Evolutionary conservation across 2,113 vertebrate species (phyloP), one percentile per base, ranked within the genome.

Genomic region (Silurus asotus): DNA sequence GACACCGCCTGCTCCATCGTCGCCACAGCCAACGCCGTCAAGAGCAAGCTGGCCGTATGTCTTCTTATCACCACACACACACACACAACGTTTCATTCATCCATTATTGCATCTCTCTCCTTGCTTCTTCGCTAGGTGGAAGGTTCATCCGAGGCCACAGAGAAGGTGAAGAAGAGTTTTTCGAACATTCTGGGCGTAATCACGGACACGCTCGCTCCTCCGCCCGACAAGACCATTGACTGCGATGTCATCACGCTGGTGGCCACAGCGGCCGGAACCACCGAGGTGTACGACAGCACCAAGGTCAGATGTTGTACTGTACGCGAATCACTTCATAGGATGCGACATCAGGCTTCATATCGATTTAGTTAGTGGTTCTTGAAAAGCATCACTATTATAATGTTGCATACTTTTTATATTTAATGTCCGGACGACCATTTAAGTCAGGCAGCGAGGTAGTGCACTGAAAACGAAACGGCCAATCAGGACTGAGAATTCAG

Each of bases 1-100:
- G 98, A 99, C 94, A 99, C 98, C 0, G 94, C 98, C n/a, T 99
- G 97, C 90, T 99, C 98, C 1, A 97, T 99, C 1, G 98, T 97
- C 0, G 98, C 98, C 20, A 99, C 98, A 0, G 98, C 98, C 88
- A 96, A 95, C 0, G 98, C 97, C 83, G 97, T 99, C 93, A 97
- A 96, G 92, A 98, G 96, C 92, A 99, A 96, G 89, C 94, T 99
- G 89, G 95, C 96, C 51, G 98, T 99, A 95, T 2, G 88, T 1
- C 11, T 61, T 72, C 17, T 0, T 83, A 2, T 20, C 20, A 15
- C 11, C 78, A 7, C 20, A n/a, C 37, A 64, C 45, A 82, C 53
- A 58, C 76, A 76, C 48, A 75, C 48, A n/a, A n/a, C 2, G 70
- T 0, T 48, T 74, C 37, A 37, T 37, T 37, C 37, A 37, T 37